Evolutionary conservation across 2,888 invertebrate species (phyloP), one percentile per base, ranked within the genome.

Genomic region (Cosmia pyralina): DNA sequence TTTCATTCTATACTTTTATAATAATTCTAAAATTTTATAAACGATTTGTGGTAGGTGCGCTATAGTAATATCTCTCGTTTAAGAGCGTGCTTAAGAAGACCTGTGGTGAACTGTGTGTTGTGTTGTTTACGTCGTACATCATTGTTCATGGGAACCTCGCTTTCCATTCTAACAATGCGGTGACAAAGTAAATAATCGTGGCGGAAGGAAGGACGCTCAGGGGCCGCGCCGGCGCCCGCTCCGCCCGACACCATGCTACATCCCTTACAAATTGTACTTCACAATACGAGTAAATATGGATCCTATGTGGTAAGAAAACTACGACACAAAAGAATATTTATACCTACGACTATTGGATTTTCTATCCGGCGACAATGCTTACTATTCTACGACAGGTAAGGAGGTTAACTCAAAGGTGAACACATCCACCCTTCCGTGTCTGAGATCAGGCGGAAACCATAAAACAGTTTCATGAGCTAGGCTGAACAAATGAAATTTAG

Each of bases 181-280:
- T 59, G 74, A 76, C 79, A 85, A 79, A 77, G 71, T 81, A 81
- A 77, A 85, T 77, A 79, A 66, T 74, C 50, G 60, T 66, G 52
- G 62, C 34, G 44, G 28, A 19, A 55, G 22, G 46, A 69, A 77
- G 38, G 34, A 65, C 38, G 63, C 46, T 19, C 50, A 55, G 50
- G 19, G 5, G 15, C 50, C 50, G 53, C 44, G 13, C 22, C 22
- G 5, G 15, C 19, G 8, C 19, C 41, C 52, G 59, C 69, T 38
- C 46, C 60, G 19, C 34, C 15, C 22, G 19, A 34, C 38, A 50
- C 57, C n/a, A 11, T 15, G 10, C 22, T n/a, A 59, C 65, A 53
- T 34, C 44, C 59, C 22, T 50, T 52, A 81, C 74, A 81, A 64
- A 74, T 67, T 71, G 77, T 82, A 74, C 67, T 74, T 53, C 59